Evolutionary conservation across 2,113 vertebrate species (phyloP).

Genomic region (Ailurus styani): DNA sequence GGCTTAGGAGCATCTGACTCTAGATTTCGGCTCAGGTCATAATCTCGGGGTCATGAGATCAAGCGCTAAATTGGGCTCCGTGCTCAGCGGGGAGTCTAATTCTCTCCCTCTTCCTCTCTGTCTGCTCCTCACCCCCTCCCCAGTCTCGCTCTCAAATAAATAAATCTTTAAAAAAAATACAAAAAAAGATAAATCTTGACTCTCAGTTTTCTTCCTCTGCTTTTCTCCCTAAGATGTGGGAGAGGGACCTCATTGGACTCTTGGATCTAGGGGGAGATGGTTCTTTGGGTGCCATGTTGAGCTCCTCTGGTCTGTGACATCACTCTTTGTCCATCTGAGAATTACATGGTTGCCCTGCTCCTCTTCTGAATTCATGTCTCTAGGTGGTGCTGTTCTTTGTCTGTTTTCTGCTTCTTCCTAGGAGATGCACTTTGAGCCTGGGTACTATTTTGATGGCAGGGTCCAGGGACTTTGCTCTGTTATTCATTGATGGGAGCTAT

Average conservation of each 20-base stretch:
- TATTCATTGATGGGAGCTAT: not conserved
- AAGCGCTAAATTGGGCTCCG: not conserved
- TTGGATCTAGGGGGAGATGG: rapidly evolving
- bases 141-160: not conserved
- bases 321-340: too few species aligned
- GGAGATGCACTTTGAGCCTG: rapidly evolving
- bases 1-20: not conserved
- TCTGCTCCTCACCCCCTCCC: not conserved
- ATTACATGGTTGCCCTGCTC: rapidly evolving
- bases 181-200: not conserved
- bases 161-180: not conserved
- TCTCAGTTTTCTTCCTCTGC: not conserved
- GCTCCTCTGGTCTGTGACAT: not conserved
- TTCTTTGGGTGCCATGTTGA: rapidly evolving
- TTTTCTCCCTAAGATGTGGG: not conserved
- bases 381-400: rapidly evolving
- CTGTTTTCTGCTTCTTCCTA: not conserved
- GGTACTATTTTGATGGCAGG: rapidly evolving
- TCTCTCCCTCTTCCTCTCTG: not conserved
- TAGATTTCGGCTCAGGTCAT: not conserved
- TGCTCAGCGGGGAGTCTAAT: not conserved
- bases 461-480: rapidly evolving
- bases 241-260: rapidly evolving
- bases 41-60: not conserved
- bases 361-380: not conserved